Evolutionary conservation across 1,140 invertebrate genomes (phyloP).

Genomic region (Nasonia vitripennis): DNA sequence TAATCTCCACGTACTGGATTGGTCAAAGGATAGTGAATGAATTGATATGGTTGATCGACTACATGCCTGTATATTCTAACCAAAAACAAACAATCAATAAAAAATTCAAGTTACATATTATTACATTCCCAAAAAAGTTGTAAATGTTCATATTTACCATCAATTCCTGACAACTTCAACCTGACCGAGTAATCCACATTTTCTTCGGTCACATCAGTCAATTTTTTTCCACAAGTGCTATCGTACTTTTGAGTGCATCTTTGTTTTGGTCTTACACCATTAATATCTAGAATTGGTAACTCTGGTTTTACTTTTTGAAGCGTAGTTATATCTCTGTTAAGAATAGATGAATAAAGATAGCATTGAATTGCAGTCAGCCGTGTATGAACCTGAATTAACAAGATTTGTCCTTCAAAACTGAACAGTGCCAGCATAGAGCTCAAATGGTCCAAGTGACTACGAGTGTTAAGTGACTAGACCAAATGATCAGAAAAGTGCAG

Average conservation of each 20-base stretch:
- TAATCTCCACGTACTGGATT: neutral
- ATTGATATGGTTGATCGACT: constrained; percentile 76
- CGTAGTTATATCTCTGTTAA: constrained; percentile 64
- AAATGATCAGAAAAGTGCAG: constrained; percentile 90
- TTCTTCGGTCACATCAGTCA: constrained; percentile 38
- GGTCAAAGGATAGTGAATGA: constrained; percentile 73
- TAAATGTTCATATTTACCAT: constrained; percentile 13
- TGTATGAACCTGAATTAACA: constrained; percentile 78
- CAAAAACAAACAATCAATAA: constrained; percentile 52
- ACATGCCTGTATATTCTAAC: constrained; percentile 80
- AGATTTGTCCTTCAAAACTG: constrained; percentile 92
- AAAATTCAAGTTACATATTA: constrained; percentile 21
- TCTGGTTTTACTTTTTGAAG: constrained; percentile 56
- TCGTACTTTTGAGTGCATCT: constrained; percentile 39
- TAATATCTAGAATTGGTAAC: constrained; percentile 51
- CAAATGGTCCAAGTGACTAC: constrained; percentile 85
- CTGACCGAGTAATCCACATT: constrained; percentile 36
- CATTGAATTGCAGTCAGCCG: constrained; percentile 69
- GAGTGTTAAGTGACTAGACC: constrained; percentile 83
- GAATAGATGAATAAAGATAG: constrained; percentile 77
- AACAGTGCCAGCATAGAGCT: constrained; percentile 89
- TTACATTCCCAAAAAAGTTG: neutral
- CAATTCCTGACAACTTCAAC: constrained; percentile 20
- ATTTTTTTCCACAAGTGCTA: constrained; percentile 36
- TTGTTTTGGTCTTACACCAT: constrained; percentile 50